A percentile compares a stretch with the other conserved stretches of the same genome.
phyloP scores from a whole-genome alignment of 1,140 invertebrate species.

The Cydia strobilella region DNA sequence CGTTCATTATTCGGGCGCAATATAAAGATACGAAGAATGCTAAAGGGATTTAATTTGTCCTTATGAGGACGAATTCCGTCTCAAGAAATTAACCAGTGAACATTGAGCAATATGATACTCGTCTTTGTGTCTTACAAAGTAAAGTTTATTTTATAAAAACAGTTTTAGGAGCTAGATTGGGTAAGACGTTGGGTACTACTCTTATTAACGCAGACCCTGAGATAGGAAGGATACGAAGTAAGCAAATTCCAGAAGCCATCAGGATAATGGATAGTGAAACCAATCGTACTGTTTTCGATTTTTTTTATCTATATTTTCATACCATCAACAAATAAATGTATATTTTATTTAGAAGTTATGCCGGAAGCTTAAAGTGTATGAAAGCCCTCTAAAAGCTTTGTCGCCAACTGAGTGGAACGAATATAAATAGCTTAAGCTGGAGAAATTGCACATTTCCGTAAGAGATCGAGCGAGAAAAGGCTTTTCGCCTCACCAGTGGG shows the following conservation, averaged over 20 bases:
- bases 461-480: background rate
- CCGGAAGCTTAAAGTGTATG: background rate
- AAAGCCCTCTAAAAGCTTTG: background rate
- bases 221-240: too few relatives aligned
- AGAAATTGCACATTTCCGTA: background rate
- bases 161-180: too few relatives aligned
- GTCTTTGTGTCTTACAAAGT: background rate
- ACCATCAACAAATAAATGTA: too few relatives aligned
- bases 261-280: too few relatives aligned
- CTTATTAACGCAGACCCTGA: too few relatives aligned
- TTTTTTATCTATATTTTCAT: too few relatives aligned
- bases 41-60: constrained; percentile 12
- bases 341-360: background rate
- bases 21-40: background rate
- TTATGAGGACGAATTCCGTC: background rate
- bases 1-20: background rate
- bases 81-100: background rate
- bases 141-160: background rate
- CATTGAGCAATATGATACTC: background rate
- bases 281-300: too few relatives aligned
- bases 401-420: background rate
- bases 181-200: too few relatives aligned
- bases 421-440: constrained; percentile 1
- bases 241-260: too few relatives aligned
- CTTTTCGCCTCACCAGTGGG: too few relatives aligned